Evolutionary conservation across 2,888 invertebrate species (phyloP).

Genomic region (Trichopoda pennipes): DNA sequence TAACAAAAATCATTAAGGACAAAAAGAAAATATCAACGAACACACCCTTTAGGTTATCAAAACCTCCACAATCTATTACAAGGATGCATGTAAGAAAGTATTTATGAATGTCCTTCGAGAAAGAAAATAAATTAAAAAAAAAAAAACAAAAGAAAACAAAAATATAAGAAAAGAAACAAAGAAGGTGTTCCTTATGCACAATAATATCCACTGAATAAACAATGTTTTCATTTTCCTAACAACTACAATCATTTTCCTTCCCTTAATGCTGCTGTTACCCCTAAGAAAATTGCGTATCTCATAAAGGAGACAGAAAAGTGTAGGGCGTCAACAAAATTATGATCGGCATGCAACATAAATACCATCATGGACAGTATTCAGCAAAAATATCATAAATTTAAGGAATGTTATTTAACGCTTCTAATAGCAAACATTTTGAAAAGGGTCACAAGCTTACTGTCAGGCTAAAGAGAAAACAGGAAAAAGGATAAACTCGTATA

Average conservation of each 20-base stretch:
- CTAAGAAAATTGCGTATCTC: constrained; percentile 63
- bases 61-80: constrained; percentile 37
- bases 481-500: constrained; percentile 44
- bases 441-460: constrained; percentile 21
- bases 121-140: not conserved
- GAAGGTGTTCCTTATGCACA: constrained; percentile 54
- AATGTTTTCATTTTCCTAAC: constrained; percentile 39
- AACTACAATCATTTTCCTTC: constrained; percentile 30
- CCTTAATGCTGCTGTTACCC: constrained; percentile 3
- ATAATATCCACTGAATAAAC: constrained; percentile 44
- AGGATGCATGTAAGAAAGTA: constrained; percentile 38
- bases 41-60: constrained; percentile 62
- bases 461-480: constrained; percentile 19
- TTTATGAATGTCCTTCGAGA: constrained; percentile 41
- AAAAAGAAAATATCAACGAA: constrained; percentile 36
- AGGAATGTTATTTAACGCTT: constrained; percentile 27
- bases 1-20: constrained; percentile 55
- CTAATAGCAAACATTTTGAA: not conserved
- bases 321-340: constrained; percentile 66
- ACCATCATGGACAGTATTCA: constrained; percentile 18
- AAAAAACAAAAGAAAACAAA: not conserved
- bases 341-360: constrained; percentile 61
- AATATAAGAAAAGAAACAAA: not conserved
- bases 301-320: constrained; percentile 64
- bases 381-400: constrained; percentile 53